A percentile compares a stretch with the other conserved stretches of the same genome.
Conservation (phyloP, 2,888 invertebrate genomes). For the Phengaris arion region DNA sequence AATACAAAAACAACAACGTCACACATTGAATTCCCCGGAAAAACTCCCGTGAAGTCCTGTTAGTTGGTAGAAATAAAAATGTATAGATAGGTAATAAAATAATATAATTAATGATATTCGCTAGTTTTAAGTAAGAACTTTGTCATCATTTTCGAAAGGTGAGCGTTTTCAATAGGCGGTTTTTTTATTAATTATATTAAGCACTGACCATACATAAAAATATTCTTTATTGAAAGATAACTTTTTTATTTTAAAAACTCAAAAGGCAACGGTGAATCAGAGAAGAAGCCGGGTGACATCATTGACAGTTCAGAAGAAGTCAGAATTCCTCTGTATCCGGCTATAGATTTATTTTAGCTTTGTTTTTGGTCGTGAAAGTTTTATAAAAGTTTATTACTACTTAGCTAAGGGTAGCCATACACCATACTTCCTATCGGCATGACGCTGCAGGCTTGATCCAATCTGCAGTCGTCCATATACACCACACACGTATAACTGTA, state of each 20-base stretch:
- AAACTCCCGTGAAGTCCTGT: too few species aligned
- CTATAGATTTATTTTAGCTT: not conserved
- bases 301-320: not conserved
- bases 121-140: not conserved
- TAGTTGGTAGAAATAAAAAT: not conserved
- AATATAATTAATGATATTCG: not conserved
- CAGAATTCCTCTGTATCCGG: conserved; percentile 13
- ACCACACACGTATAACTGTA: too few species aligned
- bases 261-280: conserved; percentile 7
- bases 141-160: not conserved
- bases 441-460: too few species aligned
- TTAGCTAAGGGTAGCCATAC: not conserved
- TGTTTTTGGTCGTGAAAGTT: conserved; percentile 11
- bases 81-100: not conserved
- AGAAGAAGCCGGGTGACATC: not conserved
- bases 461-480: too few species aligned
- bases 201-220: not conserved
- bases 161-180: not conserved
- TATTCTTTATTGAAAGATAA: not conserved
- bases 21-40: too few species aligned
- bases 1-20: too few species aligned
- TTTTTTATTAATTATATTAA: not conserved
- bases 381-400: not conserved
- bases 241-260: not conserved
- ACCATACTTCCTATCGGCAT: too few species aligned